These are phyloP conservation scores for Liparis tanakae DNA, from an alignment of 2,797 vertebrate species.

Conservation along the genomic window DNA sequence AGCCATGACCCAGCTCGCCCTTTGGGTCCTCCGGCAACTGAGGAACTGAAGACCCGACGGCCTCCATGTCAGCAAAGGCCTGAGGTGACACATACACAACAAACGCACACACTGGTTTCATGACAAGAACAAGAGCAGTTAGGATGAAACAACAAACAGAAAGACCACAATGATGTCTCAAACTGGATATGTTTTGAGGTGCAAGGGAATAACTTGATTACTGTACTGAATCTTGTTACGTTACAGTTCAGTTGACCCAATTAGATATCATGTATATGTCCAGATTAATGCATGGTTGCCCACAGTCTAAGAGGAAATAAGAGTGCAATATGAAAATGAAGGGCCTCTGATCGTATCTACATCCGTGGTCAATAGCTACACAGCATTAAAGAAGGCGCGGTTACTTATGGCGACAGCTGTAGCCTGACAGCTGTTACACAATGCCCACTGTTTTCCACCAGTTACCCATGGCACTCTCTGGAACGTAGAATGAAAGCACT, in stretches of 20 bases:
- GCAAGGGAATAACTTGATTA: background rate
- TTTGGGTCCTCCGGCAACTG: slow-evolving; percentile 70
- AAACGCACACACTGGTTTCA: slow-evolving; percentile 53
- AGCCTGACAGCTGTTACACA: background rate
- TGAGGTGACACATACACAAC: slow-evolving; percentile 75
- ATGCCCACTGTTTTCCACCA: slow-evolving; percentile 1
- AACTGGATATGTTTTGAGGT: background rate
- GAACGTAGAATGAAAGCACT: slow-evolving; percentile 10
- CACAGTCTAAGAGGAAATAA: background rate
- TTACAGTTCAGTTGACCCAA: background rate
- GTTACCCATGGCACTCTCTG: background rate
- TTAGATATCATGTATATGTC: background rate
- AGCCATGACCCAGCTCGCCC: slow-evolving; percentile 60
- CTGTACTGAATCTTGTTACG: background rate
- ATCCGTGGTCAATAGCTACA: background rate
- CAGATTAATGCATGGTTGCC: background rate
- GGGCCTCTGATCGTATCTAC: background rate
- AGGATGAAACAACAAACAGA: background rate
- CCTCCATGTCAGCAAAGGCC: slow-evolving; percentile 74
- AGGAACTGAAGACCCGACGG: slow-evolving; percentile 65
- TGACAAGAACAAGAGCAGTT: slow-evolving; percentile 12
- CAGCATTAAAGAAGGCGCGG: background rate
- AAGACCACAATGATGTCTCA: slow-evolving; percentile 4
- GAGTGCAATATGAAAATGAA: background rate
- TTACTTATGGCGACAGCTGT: background rate